A percentile compares a stretch with the other conserved stretches of the same genome.
phyloP scores from a whole-genome alignment of 2,113 vertebrate species.

The Xiphophorus couchianus region DNA sequence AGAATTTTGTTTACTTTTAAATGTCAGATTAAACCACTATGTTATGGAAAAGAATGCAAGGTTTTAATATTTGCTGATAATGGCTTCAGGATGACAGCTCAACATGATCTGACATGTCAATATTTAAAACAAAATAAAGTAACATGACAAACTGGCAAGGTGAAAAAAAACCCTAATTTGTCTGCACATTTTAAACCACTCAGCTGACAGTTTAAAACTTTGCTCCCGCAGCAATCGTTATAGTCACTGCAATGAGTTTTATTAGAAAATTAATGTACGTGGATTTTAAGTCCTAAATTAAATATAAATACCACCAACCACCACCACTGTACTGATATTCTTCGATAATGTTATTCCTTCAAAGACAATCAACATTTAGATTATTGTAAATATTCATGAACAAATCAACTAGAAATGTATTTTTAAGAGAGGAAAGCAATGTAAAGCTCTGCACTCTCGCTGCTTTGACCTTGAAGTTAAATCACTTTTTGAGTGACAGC shows the following conservation, averaged over 20 bases:
- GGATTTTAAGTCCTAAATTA: not conserved
- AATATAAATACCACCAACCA: not conserved
- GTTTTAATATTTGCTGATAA: too few species aligned
- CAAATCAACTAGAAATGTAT: too few species aligned
- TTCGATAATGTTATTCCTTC: not conserved
- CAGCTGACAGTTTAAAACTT: not conserved
- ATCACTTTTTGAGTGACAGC: conserved; percentile 17
- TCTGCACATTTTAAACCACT: not conserved
- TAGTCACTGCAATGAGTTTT: not conserved
- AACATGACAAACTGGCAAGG: too few species aligned
- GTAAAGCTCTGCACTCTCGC: not conserved
- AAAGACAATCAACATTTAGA: too few species aligned
- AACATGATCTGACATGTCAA: too few species aligned
- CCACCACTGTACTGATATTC: not conserved
- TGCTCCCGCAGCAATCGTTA: not conserved
- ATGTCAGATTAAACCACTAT: too few species aligned
- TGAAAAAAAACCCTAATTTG: not conserved
- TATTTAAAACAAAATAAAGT: too few species aligned
- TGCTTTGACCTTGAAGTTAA: conserved; percentile 64
- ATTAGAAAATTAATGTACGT: not conserved
- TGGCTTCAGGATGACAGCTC: too few species aligned
- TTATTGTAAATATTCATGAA: too few species aligned
- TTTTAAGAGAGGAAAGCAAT: not conserved
- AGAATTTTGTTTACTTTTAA: not conserved
- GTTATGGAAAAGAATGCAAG: too few species aligned